Conservation (phyloP, 2,888 invertebrate genomes). For the Eupithecia abbreviata region DNA sequence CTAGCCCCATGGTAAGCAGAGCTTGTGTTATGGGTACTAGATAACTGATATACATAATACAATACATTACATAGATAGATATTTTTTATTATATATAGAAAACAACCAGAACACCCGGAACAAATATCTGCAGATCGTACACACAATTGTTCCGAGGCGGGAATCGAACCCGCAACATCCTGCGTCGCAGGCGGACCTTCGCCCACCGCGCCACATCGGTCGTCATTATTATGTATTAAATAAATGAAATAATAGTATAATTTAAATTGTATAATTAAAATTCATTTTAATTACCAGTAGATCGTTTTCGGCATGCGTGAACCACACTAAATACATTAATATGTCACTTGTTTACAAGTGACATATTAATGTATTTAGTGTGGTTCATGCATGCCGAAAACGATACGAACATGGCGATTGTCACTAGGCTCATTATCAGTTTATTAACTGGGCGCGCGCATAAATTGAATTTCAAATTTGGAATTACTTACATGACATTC, state of each 20-base stretch:
- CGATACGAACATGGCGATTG: conserved; percentile 7
- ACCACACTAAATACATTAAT: not conserved
- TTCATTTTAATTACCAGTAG: not conserved
- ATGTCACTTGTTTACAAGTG: not conserved
- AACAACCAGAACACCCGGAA: too few relatives aligned
- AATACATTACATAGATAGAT: too few relatives aligned
- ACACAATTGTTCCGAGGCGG: too few relatives aligned
- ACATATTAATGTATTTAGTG: not conserved
- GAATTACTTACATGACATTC: conserved; percentile 53
- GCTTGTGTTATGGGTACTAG: too few relatives aligned
- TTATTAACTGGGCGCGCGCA: conserved; percentile 58
- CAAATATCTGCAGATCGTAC: too few relatives aligned
- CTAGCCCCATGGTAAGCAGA: too few relatives aligned
- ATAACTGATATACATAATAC: too few relatives aligned
- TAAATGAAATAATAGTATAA: not conserved
- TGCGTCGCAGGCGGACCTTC: too few relatives aligned
- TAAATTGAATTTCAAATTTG: conserved; percentile 45
- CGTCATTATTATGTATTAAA: too few relatives aligned
- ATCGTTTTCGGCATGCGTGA: not conserved
- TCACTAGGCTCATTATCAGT: conserved; percentile 27
- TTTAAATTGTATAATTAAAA: not conserved
- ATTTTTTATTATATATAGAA: too few relatives aligned
- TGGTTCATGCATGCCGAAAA: not conserved
- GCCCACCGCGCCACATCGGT: too few relatives aligned
- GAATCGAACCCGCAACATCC: too few relatives aligned